phyloP scores from a whole-genome alignment of 2,113 vertebrate genomes.

The Lucifuga dentata region DNA sequence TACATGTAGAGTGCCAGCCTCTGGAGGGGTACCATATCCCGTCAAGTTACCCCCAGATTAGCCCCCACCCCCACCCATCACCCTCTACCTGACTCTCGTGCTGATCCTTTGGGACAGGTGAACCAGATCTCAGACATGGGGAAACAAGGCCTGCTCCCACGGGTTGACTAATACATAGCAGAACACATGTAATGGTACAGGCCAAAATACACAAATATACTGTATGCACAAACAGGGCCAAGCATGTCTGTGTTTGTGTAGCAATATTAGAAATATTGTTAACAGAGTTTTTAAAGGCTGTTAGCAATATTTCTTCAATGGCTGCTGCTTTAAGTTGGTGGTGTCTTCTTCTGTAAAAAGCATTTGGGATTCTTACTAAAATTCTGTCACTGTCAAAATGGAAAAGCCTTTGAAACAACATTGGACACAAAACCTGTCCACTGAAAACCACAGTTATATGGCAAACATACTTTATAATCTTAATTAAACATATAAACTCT shows the following conservation, averaged over 20 bases:
- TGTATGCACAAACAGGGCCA: background rate
- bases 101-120: constrained; percentile 71
- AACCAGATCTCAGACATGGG: constrained; percentile 53
- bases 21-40: constrained; percentile 34
- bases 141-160: constrained; percentile 33
- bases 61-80: background rate
- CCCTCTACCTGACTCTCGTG: constrained; percentile 32
- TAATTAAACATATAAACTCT: too few relatives aligned
- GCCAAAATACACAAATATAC: constrained; percentile 26
- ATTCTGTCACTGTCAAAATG: too few relatives aligned
- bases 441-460: too few relatives aligned
- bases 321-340: too few relatives aligned
- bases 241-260: background rate
- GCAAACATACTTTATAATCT: too few relatives aligned
- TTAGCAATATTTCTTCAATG: too few relatives aligned
- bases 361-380: too few relatives aligned
- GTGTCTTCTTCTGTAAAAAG: too few relatives aligned
- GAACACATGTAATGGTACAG: constrained; percentile 13
- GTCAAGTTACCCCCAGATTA: constrained; percentile 3
- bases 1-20: constrained; percentile 65
- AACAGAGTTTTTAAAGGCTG: too few relatives aligned
- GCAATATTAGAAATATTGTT: too few relatives aligned
- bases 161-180: constrained; percentile 34
- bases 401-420: too few relatives aligned
- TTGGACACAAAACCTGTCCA: too few relatives aligned